phyloP scores from a whole-genome alignment of 2,113 vertebrate species.

The Fregata magnificens region DNA sequence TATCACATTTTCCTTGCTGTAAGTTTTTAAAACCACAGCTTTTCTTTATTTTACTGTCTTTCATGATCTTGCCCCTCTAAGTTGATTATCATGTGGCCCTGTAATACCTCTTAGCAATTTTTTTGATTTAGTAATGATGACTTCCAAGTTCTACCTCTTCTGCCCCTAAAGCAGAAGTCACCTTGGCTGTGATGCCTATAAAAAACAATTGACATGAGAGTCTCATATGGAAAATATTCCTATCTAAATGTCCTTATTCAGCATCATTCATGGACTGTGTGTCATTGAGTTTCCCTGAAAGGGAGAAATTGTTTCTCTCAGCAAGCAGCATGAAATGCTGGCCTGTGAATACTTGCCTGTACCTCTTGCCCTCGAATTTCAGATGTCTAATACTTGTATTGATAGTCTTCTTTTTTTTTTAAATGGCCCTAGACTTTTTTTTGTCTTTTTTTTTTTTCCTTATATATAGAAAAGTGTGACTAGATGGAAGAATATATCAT shows the following conservation, averaged over 20 bases:
- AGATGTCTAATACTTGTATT: not conserved
- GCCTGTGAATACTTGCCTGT: not conserved
- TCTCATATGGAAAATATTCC: not conserved
- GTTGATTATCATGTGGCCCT: not conserved
- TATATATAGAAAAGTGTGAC: not conserved
- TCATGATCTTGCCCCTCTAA: not conserved
- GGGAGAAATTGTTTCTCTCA: not conserved
- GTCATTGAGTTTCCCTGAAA: not conserved
- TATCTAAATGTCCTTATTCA: not conserved
- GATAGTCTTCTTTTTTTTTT: fast-evolving
- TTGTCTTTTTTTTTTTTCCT: too few relatives aligned
- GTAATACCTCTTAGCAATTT: not conserved
- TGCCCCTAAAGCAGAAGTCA: not conserved
- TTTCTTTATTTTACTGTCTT: not conserved
- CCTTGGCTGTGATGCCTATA: not conserved
- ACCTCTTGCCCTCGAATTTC: not conserved
- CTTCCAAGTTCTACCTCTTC: not conserved
- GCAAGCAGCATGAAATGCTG: not conserved
- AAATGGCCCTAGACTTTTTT: not conserved
- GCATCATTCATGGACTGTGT: not conserved
- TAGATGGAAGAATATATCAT: not conserved
- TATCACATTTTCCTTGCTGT: not conserved
- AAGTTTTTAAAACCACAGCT: not conserved
- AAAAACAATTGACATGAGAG: not conserved
- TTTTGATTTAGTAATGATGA: not conserved